Conservation (phyloP, 2,888 invertebrate species). For the Allacma fusca region DNA sequence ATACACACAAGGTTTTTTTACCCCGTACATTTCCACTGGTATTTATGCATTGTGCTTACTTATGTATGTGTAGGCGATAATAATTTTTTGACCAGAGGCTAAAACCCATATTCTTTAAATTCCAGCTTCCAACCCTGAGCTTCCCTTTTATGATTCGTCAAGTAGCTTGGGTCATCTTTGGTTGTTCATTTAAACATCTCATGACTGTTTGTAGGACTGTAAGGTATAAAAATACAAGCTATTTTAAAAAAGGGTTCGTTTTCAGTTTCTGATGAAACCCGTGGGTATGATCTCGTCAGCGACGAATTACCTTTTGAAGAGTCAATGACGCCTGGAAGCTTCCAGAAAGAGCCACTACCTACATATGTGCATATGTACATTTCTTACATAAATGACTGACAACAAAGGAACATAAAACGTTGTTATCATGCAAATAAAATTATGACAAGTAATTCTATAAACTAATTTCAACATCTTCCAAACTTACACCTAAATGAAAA, state of each 20-base stretch:
- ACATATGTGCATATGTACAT: neutral
- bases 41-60: no score
- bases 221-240: neutral
- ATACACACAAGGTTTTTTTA: neutral
- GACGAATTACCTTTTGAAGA: slow-evolving; percentile 24
- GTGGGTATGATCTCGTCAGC: slow-evolving; percentile 27
- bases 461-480: no score
- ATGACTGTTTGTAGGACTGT: neutral
- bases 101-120: neutral
- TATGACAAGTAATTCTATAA: no score
- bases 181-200: no score
- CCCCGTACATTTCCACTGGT: no score
- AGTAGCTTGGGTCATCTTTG: no score
- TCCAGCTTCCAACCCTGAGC: slow-evolving; percentile 7
- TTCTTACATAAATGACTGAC: neutral
- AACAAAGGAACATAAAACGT: no score
- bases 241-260: slow-evolving; percentile 17
- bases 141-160: slow-evolving; percentile 5
- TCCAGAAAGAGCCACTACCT: neutral
- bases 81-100: neutral
- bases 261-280: slow-evolving; percentile 34
- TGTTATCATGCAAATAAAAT: no score
- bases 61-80: no score
- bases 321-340: slow-evolving; percentile 34
- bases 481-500: no score